Conservation (phyloP, 2,797 vertebrate genomes). For the Darevskia nairensis region DNA sequence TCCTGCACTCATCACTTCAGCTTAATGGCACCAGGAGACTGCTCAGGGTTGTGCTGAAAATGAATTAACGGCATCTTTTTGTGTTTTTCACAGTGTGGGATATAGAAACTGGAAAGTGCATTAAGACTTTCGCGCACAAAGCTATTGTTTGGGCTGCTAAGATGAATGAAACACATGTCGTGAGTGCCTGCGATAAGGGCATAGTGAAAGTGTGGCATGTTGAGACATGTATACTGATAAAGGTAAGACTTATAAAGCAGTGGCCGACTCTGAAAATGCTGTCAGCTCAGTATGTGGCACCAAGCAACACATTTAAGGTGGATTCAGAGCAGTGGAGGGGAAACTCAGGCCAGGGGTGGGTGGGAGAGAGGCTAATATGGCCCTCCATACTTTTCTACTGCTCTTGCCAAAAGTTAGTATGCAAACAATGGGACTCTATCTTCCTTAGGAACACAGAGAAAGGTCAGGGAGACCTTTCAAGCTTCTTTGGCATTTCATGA, state of each 20-base stretch:
- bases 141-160: constrained; percentile 80
- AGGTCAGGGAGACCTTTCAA: neutral
- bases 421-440: no score
- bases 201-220: constrained; percentile 87
- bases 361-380: neutral
- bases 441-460: no score
- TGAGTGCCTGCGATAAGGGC: constrained; percentile 86
- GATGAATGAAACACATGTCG: constrained; percentile 75
- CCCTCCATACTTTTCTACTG: neutral
- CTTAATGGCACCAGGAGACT: neutral
- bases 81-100: constrained; percentile 84
- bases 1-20: neutral
- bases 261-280: neutral
- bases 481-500: neutral
- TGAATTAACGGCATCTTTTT: neutral
- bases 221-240: constrained; percentile 75
- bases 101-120: constrained; percentile 79
- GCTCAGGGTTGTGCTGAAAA: neutral
- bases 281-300: neutral
- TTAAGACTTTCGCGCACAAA: constrained; percentile 84
- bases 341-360: neutral
- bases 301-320: neutral
- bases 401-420: neutral
- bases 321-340: neutral
- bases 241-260: constrained; percentile 74